Evolutionary conservation across 2,888 invertebrate species (phyloP), one percentile per base, ranked within the genome.

Genomic region (Diploptera punctata): DNA sequence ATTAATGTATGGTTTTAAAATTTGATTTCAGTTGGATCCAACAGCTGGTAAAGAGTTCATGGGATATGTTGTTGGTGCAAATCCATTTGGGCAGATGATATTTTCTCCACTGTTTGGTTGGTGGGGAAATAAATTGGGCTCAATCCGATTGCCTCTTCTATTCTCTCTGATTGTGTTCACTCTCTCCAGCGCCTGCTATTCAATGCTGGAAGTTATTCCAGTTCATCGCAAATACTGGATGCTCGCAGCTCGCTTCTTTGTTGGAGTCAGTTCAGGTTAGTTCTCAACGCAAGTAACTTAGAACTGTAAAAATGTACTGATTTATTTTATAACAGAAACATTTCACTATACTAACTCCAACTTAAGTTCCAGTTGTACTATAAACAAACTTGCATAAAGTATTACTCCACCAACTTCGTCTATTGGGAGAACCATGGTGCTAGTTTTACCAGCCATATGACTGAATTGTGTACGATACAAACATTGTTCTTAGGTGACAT

Each of bases 41-140:
- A 87, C 87, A 31, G 91, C 93, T 5, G 90, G 91, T 76, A 94
- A 94, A 82, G 93, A 92, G 83, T 91, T 92, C 79, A 90, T 94
- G 87, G 94, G 95, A 5, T 87, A 91, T 78, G 90, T 94, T 67
- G 93, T 95, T 67, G 95, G 93, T 43, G 93, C 94, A 29, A 94
- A 94, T 85, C 95, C 95, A 16, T 86, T 95, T 74, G 95, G 92
- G 0, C 95, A 95, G 86, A 91, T 95, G 89, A 80, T 94, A 73
- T 93, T 93, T 81, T 94, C 94, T 21, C 95, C 95, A 2, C 82
- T 94, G 76, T 87, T 94, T 76, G 95, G 95, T 52, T 90, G 91
- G 89, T 94, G 94, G 93, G 91, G 92, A 67, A 94, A 94, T 82
- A 90, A 88, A 80, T 83, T 90, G 29, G 90, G 90, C 67, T 87